Base-by-base conservation (phyloP, 2,888 invertebrate species). In the Fragum fragum region DNA sequence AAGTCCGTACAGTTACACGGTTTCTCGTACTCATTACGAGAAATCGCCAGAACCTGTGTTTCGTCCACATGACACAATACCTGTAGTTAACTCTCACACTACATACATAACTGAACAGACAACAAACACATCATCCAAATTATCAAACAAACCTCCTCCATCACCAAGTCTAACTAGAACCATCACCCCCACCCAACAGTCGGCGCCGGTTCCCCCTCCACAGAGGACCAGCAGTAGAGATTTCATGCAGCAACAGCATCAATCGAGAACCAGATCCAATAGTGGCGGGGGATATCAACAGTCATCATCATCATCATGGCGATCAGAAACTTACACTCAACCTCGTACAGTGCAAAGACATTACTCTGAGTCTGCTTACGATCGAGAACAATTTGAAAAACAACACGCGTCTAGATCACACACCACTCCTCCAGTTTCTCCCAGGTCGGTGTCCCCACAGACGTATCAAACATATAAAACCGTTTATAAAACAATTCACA, bases 191-290 rank as follows among this genome's bases (percentile, higher is more conserved):
- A 91, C 21, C 82, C 87, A 52, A 80, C 91, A 75, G 80, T 87
- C 77, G 91, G 91, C 76, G 87, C 90, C 88, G 91, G 92, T 73
- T 91, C 82, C 83, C 91, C 91, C 91, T 78, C 81, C 53, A 69
- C 69, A 14, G 69, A 70, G 73, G 29, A 76, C 70, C 77, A 93
- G 92, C 86, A 93, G 91, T 75, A 87, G 90, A 77, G 91, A 93
- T 73, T 91, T 83, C 83, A 91, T 91, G 91, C 85, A 83, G 57
- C 82, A 78, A 3, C 76, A 83, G 68, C 70, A 72, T 28, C 81
- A 81, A 42, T 71, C 72, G 2, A 52, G 86, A 69, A 86, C 87
- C 55, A 81, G 90, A 9, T 85, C 89, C 61, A 89, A 87, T 79
- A 89, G 90, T 71, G 88, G 88, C 28, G 88, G 89, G 59, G 74